Percentiles rank a stretch among this genome's conserved stretches.
These are phyloP conservation scores for Pseudeuparius sepicola DNA, from an alignment of 2,888 invertebrate species.

Conservation along the genomic window DNA sequence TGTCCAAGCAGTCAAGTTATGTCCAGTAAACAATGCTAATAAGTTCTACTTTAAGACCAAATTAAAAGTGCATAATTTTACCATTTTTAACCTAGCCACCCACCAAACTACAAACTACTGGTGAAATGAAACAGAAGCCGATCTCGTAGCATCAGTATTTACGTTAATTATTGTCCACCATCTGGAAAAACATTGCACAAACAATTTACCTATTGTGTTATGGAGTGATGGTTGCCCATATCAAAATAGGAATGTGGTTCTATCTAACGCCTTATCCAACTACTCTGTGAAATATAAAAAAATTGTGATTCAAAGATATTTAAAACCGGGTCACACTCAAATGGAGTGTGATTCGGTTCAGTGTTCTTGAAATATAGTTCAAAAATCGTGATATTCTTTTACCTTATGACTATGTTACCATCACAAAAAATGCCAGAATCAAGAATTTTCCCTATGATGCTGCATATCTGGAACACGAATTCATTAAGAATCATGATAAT, in stretches of 20 bases:
- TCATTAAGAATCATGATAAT: constrained; percentile 11
- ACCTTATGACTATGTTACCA: constrained; percentile 8
- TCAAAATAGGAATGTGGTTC: constrained; percentile 15
- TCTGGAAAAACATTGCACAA: constrained; percentile 8
- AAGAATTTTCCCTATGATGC: constrained; percentile 9
- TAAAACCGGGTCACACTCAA: constrained; percentile 18
- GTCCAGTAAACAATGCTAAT: constrained; percentile 8
- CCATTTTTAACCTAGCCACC: constrained; percentile 9
- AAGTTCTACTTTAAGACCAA: constrained; percentile 19
- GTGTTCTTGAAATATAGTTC: constrained; percentile 4
- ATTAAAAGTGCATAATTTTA: constrained; percentile 14
- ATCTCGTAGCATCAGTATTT: neutral
- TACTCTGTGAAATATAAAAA: constrained; percentile 10
- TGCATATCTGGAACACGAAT: constrained; percentile 6
- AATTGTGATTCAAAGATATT: constrained; percentile 15
- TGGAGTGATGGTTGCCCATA: constrained; percentile 16
- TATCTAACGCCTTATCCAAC: constrained; percentile 15
- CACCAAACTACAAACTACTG: constrained; percentile 15
- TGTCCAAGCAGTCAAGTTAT: constrained; percentile 16
- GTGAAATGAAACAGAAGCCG: constrained; percentile 11
- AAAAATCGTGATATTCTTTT: constrained; percentile 6
- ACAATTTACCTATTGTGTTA: no score
- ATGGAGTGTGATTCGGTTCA: no score
- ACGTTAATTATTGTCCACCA: neutral
- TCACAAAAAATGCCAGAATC: constrained; percentile 8